Conservation (phyloP, 2,797 vertebrate genomes). For the Tiaroga cobitis region DNA sequence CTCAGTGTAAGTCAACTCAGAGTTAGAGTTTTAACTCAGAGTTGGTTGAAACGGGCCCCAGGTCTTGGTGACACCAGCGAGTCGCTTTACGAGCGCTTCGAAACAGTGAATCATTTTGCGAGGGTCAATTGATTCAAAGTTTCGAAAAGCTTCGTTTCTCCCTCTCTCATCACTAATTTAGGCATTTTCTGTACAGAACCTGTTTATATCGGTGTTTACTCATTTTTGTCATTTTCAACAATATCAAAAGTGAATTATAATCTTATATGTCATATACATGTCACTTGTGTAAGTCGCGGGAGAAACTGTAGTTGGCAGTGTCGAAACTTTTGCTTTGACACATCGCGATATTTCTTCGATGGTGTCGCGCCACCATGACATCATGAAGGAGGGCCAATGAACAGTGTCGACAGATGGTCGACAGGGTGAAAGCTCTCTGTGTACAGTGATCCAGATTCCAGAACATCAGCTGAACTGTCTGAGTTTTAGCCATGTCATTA, state of each 20-base stretch:
- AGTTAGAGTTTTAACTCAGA: too few species aligned
- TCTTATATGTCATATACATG: too few species aligned
- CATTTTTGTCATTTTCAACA: not conserved
- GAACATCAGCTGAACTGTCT: not conserved
- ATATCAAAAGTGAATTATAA: not conserved
- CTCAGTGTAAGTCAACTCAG: too few species aligned
- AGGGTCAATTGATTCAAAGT: not conserved
- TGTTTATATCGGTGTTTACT: not conserved
- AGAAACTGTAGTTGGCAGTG: not conserved
- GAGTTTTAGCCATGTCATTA: conserved; percentile 63
- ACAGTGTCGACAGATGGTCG: not conserved
- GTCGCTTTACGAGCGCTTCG: not conserved
- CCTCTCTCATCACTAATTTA: not conserved
- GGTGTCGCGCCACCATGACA: conserved; percentile 9
- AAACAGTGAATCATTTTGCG: not conserved
- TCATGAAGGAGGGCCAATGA: conserved; percentile 2
- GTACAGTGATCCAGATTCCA: not conserved
- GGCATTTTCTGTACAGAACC: not conserved
- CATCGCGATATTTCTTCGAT: conserved; percentile 28
- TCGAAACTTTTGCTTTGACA: not conserved
- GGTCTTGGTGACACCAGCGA: not conserved
- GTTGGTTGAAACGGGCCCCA: too few species aligned
- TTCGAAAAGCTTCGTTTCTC: not conserved
- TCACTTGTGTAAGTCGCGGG: not conserved
- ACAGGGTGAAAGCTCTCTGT: not conserved